Conservation (phyloP, 2,797 vertebrate species). For the Pampus argenteus region DNA sequence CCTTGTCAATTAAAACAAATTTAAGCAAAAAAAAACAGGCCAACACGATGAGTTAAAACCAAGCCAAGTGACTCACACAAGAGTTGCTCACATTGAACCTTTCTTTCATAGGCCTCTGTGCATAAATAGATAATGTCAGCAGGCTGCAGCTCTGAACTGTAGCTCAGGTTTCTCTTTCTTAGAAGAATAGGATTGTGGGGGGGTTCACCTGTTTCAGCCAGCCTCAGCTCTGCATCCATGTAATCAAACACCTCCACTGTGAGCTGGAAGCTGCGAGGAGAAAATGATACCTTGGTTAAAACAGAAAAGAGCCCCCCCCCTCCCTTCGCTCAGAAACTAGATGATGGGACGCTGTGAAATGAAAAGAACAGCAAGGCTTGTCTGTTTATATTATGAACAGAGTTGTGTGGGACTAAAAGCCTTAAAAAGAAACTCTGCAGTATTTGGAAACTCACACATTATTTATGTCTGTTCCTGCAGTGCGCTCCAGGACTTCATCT, state of each 20-base stretch:
- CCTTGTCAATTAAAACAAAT: constrained; percentile 53
- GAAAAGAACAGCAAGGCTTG: constrained; percentile 15
- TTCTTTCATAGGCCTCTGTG: constrained; percentile 33
- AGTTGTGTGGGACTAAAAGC: background rate
- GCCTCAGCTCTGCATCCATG: constrained; percentile 93
- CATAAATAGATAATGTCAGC: constrained; percentile 69
- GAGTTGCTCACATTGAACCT: constrained; percentile 28
- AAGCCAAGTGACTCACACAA: background rate
- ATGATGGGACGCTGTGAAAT: constrained; percentile 14
- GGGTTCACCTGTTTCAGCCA: constrained; percentile 92
- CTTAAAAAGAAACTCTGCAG: background rate
- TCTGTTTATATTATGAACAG: constrained; percentile 6
- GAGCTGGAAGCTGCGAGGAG: constrained; percentile 93
- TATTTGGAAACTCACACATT: constrained; percentile 91
- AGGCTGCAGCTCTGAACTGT: constrained; percentile 18
- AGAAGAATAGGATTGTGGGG: constrained; percentile 25
- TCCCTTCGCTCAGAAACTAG: constrained; percentile 14
- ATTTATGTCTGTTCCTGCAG: constrained; percentile 93
- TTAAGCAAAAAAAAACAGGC: constrained; percentile 16
- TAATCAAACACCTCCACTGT: constrained; percentile 99
- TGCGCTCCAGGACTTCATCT: constrained; percentile 93
- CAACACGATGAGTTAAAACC: constrained; percentile 19
- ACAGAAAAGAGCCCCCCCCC: constrained; percentile 34
- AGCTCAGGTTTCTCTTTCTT: constrained; percentile 71
- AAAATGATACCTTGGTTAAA: constrained; percentile 67